Percentiles rank a stretch among this genome's conserved stretches.
These are phyloP conservation scores for Acanthochromis polyacanthus DNA, from an alignment of 2,113 vertebrate genomes.

Conservation along the genomic window DNA sequence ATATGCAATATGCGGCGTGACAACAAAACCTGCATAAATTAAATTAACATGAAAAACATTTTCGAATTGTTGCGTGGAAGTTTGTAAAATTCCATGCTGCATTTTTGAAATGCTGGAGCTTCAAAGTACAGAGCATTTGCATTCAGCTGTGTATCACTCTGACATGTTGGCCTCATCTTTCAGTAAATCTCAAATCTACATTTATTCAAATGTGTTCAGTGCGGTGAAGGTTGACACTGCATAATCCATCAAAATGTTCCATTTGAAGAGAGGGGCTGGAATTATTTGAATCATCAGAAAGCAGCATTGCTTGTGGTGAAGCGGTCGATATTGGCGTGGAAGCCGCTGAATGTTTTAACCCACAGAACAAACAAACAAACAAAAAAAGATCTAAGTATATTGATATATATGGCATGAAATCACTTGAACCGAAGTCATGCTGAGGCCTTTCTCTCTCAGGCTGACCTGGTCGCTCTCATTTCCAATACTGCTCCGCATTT, in stretches of 20 bases:
- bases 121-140: slow-evolving; percentile 64
- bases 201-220: slow-evolving; percentile 77
- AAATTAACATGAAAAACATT: slow-evolving; percentile 46
- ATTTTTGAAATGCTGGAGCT: slow-evolving; percentile 33
- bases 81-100: slow-evolving; percentile 39
- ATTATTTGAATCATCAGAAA: slow-evolving; percentile 74
- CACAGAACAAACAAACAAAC: slow-evolving; percentile 3
- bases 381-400: slow-evolving; percentile 6
- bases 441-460: slow-evolving; percentile 12
- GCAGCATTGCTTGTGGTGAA: slow-evolving; percentile 50
- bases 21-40: slow-evolving; percentile 36
- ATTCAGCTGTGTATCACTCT: slow-evolving; percentile 77
- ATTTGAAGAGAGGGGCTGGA: slow-evolving; percentile 69
- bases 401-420: slow-evolving; percentile 32
- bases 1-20: slow-evolving; percentile 12
- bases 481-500: slow-evolving; percentile 6
- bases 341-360: slow-evolving; percentile 44
- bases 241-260: slow-evolving; percentile 80
- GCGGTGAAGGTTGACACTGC: slow-evolving; percentile 71
- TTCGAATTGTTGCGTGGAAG: slow-evolving; percentile 13
- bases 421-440: not conserved
- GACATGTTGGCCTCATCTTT: slow-evolving; percentile 75
- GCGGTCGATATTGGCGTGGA: slow-evolving; percentile 34
- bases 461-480: slow-evolving; percentile 17
- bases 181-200: slow-evolving; percentile 77